phyloP scores from a whole-genome alignment of 2,888 invertebrate genomes.

The Diarsia mendica region DNA sequence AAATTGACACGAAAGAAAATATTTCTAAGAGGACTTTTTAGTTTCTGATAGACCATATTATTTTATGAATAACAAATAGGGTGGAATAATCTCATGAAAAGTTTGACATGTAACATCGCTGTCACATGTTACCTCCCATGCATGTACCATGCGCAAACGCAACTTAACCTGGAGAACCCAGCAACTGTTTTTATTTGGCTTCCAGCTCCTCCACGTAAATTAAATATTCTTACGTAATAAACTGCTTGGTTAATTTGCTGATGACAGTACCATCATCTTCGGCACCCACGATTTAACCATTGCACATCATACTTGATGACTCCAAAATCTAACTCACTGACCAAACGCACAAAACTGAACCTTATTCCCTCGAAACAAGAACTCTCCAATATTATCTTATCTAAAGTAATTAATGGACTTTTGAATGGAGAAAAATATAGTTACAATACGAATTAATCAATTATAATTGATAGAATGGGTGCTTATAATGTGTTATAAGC shows the following conservation, averaged over 20 bases:
- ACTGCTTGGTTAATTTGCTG: constrained; percentile 23
- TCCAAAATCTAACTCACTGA: constrained; percentile 42
- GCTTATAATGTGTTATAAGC: constrained; percentile 58
- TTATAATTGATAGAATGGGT: constrained; percentile 58
- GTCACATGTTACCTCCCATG: no score
- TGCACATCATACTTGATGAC: constrained; percentile 63
- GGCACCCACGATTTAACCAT: constrained; percentile 67
- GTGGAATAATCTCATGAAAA: no score
- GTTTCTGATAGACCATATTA: no score
- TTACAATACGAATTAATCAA: constrained; percentile 64
- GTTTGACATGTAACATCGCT: no score
- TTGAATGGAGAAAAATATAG: constrained; percentile 60
- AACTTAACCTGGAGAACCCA: no score
- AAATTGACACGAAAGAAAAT: no score
- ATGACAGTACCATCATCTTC: constrained; percentile 61
- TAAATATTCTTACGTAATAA: not conserved
- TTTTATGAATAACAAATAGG: no score
- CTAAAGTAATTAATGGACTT: constrained; percentile 61
- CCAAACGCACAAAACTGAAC: constrained; percentile 33
- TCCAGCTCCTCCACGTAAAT: no score
- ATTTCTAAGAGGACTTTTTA: no score
- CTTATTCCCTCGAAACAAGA: constrained; percentile 33
- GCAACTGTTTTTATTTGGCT: no score
- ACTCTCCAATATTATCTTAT: constrained; percentile 35
- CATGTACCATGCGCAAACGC: no score